Conservation (phyloP, 1,140 invertebrate genomes). For the Gerris buenoi region DNA sequence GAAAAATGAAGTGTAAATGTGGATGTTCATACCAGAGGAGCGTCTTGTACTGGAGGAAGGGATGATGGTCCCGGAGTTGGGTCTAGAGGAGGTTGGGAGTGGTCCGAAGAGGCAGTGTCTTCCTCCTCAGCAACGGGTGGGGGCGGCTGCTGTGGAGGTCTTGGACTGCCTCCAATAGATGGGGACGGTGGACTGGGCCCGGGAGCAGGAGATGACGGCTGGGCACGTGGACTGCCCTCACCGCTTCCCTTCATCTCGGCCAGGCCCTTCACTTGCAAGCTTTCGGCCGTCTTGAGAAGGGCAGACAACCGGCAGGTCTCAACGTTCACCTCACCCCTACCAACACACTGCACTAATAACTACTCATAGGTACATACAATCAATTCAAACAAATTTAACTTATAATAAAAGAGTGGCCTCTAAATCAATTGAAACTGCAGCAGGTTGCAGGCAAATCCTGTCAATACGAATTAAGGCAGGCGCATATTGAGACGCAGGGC, state of each 20-base stretch:
- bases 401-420: too few relatives aligned
- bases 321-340: slow-evolving; percentile 79
- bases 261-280: slow-evolving; percentile 60
- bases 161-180: slow-evolving; percentile 36
- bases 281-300: slow-evolving; percentile 81
- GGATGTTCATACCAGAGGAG: slow-evolving; percentile 57
- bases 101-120: slow-evolving; percentile 35
- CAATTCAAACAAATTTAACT: too few relatives aligned
- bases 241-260: slow-evolving; percentile 62
- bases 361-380: too few relatives aligned
- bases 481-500: too few relatives aligned
- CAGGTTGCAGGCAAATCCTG: too few relatives aligned
- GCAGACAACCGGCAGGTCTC: slow-evolving; percentile 80
- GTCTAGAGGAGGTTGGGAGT: too few relatives aligned
- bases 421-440: too few relatives aligned
- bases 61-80: slow-evolving; percentile 58
- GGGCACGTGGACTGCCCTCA: slow-evolving; percentile 17
- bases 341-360: too few relatives aligned
- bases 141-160: slow-evolving; percentile 42
- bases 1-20: background rate
- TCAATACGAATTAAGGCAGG: too few relatives aligned
- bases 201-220: slow-evolving; percentile 20
- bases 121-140: slow-evolving; percentile 34
- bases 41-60: slow-evolving; percentile 66
- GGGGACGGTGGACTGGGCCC: slow-evolving; percentile 37